Base-by-base conservation (phyloP, 2,113 vertebrate species). In the Accipiter virgatus region DNA sequence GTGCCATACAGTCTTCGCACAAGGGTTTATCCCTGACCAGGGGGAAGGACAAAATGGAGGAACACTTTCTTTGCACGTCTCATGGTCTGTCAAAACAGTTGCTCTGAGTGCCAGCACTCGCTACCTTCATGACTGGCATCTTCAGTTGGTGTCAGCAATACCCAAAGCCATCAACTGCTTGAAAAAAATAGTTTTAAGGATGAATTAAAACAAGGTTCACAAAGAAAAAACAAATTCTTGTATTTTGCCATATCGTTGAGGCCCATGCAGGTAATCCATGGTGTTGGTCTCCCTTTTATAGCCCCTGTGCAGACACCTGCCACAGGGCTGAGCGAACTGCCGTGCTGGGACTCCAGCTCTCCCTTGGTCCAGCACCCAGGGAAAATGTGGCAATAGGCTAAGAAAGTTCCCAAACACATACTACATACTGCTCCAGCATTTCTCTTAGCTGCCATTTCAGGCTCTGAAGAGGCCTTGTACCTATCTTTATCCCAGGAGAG, bases 61-160 rank as follows among this genome's bases (percentile, higher is more conserved):
- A 95, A 58, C 34, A 9, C 62, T 80, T 86, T 72, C 79, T 88
- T 90, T 95, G 90, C 86, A 88, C 81, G 58, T 86, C 65, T 80
- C 71, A 20, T 31, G 74, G 11, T 42, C 88, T 95, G 92, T 92
- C 90, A 95, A 80, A 94, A 93, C 88, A 75, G 61, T 89, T 56
- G 50, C 78, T 94, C 42, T 86, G 75, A 27, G 62, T 87, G 88
- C 61, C 88, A 92, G 70, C 56, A 79, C 70, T 62, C 2, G 0
- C 56, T 81, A 40, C 70, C 81, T 88, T 56, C 78, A 13, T 7
- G 56, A 67, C 77, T 92, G 88, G 38, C 47, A 20, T 42, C 29
- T 72, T 67, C 77, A 9, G 7, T 71, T 95, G 81, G 82, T 82
- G 61, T 71, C 92, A 92, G 56, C 11, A 32, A 61, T 20, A 73